phyloP scores from a whole-genome alignment of 2,113 vertebrate genomes.

The Corythoichthys intestinalis region DNA sequence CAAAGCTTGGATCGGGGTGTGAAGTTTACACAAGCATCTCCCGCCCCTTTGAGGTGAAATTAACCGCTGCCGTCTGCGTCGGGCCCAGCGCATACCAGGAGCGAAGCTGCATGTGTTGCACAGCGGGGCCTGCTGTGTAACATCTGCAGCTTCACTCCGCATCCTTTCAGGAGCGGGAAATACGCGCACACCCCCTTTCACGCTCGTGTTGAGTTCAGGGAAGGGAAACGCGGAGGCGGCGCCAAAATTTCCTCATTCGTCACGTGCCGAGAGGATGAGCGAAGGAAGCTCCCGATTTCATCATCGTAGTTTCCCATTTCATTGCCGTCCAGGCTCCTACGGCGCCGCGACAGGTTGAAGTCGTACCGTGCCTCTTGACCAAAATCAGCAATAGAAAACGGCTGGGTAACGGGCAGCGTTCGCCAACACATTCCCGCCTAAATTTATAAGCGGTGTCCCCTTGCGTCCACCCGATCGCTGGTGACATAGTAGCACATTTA shows the following conservation, averaged over 20 bases:
- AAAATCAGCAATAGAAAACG: background rate
- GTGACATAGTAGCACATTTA: constrained; percentile 5
- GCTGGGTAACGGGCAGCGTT: background rate
- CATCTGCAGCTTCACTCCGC: constrained; percentile 1
- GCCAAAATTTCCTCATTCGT: background rate
- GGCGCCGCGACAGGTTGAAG: background rate
- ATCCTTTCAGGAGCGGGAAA: background rate
- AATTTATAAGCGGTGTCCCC: constrained; percentile 4
- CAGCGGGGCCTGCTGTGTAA: background rate
- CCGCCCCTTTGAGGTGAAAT: background rate
- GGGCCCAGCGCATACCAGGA: background rate
- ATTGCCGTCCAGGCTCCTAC: too few species aligned
- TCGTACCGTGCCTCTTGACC: background rate
- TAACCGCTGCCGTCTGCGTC: background rate
- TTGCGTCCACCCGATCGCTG: background rate
- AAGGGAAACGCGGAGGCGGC: background rate
- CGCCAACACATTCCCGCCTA: background rate
- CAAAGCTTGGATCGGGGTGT: background rate
- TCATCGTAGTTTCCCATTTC: background rate
- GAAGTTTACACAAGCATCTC: background rate
- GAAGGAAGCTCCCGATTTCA: background rate
- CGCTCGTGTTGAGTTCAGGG: background rate
- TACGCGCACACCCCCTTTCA: background rate
- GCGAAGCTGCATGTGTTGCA: background rate
- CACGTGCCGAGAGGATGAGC: background rate